phyloP scores from a whole-genome alignment of 2,888 invertebrate species.

The Balanococcus diminutus region DNA sequence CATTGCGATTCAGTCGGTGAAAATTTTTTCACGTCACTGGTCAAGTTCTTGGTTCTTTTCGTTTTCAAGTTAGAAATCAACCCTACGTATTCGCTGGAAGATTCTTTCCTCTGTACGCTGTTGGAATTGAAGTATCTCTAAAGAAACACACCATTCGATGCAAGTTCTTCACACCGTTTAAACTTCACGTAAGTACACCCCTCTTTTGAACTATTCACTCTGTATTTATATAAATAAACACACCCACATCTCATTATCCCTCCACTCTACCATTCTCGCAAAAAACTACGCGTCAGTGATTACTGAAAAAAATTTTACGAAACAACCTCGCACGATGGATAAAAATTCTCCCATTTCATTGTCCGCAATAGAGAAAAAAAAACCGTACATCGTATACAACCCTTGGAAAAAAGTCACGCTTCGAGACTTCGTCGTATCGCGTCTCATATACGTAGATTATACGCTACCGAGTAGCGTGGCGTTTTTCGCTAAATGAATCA shows the following conservation, averaged over 20 bases:
- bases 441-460: neutral
- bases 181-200: neutral
- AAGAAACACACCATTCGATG: too few relatives aligned
- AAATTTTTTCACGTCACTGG: too few relatives aligned
- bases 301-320: neutral
- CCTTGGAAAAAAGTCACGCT: neutral
- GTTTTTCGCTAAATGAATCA: neutral
- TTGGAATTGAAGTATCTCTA: too few relatives aligned
- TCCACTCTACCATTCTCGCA: neutral
- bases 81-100: too few relatives aligned
- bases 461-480: neutral
- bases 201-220: neutral
- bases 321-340: neutral
- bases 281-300: neutral
- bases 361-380: neutral
- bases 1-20: too few relatives aligned
- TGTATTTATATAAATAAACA: neutral
- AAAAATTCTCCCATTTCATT: neutral
- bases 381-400: neutral
- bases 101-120: too few relatives aligned
- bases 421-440: neutral
- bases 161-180: too few relatives aligned
- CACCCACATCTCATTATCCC: neutral
- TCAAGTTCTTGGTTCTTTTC: too few relatives aligned
- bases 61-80: too few relatives aligned